Percentiles rank a stretch among this genome's conserved stretches.
phyloP scores from a whole-genome alignment of 2,888 invertebrate genomes.

The Lottia scabra region DNA sequence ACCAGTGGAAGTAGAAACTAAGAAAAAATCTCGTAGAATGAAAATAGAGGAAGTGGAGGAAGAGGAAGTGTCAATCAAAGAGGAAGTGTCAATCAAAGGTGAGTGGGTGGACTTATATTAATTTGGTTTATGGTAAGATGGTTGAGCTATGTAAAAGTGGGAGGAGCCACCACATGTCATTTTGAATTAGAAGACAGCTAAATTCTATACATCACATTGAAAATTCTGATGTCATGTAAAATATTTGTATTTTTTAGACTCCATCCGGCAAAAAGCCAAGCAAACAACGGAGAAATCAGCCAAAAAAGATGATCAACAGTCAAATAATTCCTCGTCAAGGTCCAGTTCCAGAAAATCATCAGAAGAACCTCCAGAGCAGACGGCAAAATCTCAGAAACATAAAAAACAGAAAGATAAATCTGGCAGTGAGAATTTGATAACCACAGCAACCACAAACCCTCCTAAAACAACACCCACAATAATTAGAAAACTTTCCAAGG shows the following conservation, averaged over 20 bases:
- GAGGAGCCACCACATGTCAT: too few relatives aligned
- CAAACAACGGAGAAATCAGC: too few relatives aligned
- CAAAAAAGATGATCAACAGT: too few relatives aligned
- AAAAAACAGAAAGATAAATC: constrained; percentile 8
- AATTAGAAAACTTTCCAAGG: neutral
- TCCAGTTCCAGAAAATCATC: neutral
- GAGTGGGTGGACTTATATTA: too few relatives aligned
- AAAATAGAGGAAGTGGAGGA: constrained; percentile 55
- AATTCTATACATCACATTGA: too few relatives aligned
- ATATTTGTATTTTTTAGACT: too few relatives aligned
- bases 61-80: constrained; percentile 32
- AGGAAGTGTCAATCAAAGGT: neutral
- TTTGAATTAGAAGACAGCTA: too few relatives aligned
- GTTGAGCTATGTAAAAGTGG: too few relatives aligned
- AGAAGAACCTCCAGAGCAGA: neutral
- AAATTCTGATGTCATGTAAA: too few relatives aligned
- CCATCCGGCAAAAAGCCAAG: too few relatives aligned
- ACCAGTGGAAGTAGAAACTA: neutral
- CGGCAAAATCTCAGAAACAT: neutral
- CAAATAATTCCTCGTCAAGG: neutral
- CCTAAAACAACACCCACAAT: neutral
- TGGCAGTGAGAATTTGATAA: neutral
- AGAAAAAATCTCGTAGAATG: constrained; percentile 33
- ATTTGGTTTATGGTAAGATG: too few relatives aligned
- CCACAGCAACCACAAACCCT: neutral